phyloP scores from a whole-genome alignment of 2,888 invertebrate genomes.

The Drepana falcataria region DNA sequence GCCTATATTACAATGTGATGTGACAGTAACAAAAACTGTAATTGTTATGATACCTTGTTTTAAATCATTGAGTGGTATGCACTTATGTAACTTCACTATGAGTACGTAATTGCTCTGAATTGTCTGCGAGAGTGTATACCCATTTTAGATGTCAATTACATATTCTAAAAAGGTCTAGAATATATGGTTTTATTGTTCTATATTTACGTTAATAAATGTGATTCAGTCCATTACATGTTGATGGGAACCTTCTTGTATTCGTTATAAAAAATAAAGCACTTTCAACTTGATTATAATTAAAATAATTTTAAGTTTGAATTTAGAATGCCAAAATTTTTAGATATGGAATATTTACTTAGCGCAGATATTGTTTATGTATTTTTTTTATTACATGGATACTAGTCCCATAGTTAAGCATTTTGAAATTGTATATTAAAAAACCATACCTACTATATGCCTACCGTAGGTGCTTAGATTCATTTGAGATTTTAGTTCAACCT shows the following conservation, averaged over 20 bases:
- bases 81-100: constrained; percentile 23
- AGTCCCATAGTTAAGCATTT: too few relatives aligned
- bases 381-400: too few relatives aligned
- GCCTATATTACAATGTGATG: constrained; percentile 8
- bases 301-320: too few relatives aligned
- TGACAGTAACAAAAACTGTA: constrained; percentile 12
- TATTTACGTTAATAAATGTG: not conserved
- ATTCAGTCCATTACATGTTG: not conserved
- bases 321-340: too few relatives aligned
- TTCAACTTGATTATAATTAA: too few relatives aligned
- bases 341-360: too few relatives aligned
- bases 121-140: constrained; percentile 5
- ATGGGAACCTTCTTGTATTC: not conserved
- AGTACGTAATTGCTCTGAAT: constrained; percentile 19
- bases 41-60: constrained; percentile 27
- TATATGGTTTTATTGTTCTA: not conserved
- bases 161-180: not conserved
- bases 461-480: too few relatives aligned
- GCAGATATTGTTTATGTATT: too few relatives aligned
- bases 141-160: constrained; percentile 2
- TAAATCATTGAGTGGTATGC: constrained; percentile 30
- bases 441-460: too few relatives aligned
- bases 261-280: not conserved
- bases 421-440: too few relatives aligned
- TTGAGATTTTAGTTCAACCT: not conserved